These are phyloP conservation scores for Barbus barbus DNA, from an alignment of 2,113 vertebrate genomes.

Conservation along the genomic window DNA sequence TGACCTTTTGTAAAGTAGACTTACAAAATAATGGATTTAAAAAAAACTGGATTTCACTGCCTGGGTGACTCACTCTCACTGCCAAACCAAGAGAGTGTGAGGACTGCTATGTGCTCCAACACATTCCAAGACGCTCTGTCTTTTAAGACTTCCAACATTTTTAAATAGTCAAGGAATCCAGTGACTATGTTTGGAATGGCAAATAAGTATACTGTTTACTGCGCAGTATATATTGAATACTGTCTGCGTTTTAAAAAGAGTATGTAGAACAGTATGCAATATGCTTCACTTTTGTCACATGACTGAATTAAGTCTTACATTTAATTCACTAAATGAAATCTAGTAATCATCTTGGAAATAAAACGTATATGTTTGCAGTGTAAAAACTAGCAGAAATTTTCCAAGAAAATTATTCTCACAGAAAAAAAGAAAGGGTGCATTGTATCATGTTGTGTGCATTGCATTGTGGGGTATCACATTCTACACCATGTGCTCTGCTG, in stretches of 20 bases:
- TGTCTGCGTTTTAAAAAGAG: background rate
- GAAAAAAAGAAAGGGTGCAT: too few relatives aligned
- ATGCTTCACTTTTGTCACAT: background rate
- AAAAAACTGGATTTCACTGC: conserved; percentile 52
- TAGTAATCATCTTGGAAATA: background rate
- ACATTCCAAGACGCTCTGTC: conserved; percentile 72
- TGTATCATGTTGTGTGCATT: background rate
- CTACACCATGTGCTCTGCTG: too few relatives aligned
- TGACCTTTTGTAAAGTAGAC: conserved; percentile 13
- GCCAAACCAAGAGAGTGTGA: conserved; percentile 72
- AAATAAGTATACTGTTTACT: background rate
- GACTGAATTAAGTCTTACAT: background rate
- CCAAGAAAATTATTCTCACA: background rate
- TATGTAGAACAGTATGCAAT: background rate
- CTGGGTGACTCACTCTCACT: conserved; percentile 70
- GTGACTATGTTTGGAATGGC: conserved; percentile 4
- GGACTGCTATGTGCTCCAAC: conserved; percentile 65
- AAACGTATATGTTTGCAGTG: background rate
- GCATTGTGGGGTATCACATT: too few relatives aligned
- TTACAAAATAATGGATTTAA: conserved; percentile 14
- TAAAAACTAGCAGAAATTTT: too few relatives aligned
- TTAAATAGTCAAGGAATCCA: background rate
- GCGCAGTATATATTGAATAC: background rate
- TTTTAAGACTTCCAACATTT: conserved; percentile 41
- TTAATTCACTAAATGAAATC: background rate